A percentile compares a stretch with the other conserved stretches of the same genome.
phyloP scores from a whole-genome alignment of 2,888 invertebrate species.

The Eugnorisma glareosa region DNA sequence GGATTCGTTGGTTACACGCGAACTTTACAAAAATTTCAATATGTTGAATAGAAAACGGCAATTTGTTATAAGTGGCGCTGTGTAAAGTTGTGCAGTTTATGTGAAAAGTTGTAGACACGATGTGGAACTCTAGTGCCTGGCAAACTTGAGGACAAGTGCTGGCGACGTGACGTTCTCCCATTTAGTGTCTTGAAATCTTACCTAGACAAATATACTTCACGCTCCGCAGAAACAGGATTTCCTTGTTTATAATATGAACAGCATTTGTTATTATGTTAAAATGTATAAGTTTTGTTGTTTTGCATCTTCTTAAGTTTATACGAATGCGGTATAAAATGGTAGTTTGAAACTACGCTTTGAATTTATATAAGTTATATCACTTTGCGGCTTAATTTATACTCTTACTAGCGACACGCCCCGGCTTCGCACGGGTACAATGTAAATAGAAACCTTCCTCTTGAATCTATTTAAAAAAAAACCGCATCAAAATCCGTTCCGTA shows the following conservation, averaged over 20 bases:
- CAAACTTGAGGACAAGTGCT: conserved; percentile 85
- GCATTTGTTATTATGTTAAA: conserved; percentile 65
- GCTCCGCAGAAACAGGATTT: conserved; percentile 68
- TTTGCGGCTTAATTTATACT: too few relatives aligned
- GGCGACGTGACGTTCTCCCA: conserved; percentile 84
- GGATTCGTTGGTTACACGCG: conserved; percentile 58
- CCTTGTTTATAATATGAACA: conserved; percentile 66
- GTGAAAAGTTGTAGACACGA: conserved; percentile 87
- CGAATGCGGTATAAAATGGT: conserved; percentile 34
- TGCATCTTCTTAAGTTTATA: conserved; percentile 49
- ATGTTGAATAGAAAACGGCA: conserved; percentile 82
- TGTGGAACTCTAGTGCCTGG: conserved; percentile 77
- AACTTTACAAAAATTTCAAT: conserved; percentile 79
- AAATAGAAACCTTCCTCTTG: too few relatives aligned
- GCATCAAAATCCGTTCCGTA: too few relatives aligned
- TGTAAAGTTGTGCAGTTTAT: conserved; percentile 87
- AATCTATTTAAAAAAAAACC: too few relatives aligned
- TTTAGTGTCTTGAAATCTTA: conserved; percentile 76
- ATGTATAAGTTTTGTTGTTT: conserved; percentile 64
- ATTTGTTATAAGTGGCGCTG: conserved; percentile 82
- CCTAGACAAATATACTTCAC: conserved; percentile 74
- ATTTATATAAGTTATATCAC: conserved; percentile 40
- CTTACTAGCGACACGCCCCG: too few relatives aligned
- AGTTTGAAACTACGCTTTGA: conserved; percentile 41
- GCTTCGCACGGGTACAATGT: too few relatives aligned